Evolutionary conservation across 23 tunicate genomes (phyloP).

Genomic region (Oikopleura dioica): DNA sequence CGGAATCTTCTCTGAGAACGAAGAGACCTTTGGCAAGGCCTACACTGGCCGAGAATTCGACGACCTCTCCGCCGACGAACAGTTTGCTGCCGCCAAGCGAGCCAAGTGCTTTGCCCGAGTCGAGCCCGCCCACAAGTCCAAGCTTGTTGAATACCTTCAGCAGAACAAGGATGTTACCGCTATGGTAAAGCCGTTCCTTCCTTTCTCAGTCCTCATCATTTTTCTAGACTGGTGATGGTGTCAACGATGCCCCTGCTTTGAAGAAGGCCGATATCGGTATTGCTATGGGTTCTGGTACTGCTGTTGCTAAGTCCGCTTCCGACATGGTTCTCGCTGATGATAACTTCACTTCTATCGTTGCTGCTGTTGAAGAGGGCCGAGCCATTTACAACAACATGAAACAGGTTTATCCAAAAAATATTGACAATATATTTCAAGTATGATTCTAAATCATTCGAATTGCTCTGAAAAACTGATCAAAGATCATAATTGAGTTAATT

Average conservation of each 20-base stretch:
- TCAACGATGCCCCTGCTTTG: constrained; percentile 92
- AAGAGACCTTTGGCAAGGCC: constrained; percentile 33
- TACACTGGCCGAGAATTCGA: constrained; percentile 95
- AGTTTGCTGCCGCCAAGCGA: constrained; percentile 52
- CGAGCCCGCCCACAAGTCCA: constrained; percentile 97
- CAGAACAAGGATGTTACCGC: constrained; percentile 82
- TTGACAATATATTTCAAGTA: too few relatives aligned
- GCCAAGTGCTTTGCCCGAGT: constrained; percentile 88
- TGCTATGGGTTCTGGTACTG: constrained; percentile 99
- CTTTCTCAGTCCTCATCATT: neutral
- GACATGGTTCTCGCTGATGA: constrained; percentile 98
- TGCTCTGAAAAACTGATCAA: too few relatives aligned
- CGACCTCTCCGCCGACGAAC: constrained; percentile 34
- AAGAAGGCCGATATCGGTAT: constrained; percentile 96
- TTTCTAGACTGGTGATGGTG: constrained; percentile 72
- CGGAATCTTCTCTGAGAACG: constrained; percentile 73
- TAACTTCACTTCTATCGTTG: constrained; percentile 89
- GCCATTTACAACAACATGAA: constrained; percentile 99
- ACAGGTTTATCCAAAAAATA: too few relatives aligned
- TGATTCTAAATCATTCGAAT: too few relatives aligned
- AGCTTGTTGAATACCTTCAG: constrained; percentile 78
- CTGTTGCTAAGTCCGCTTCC: constrained; percentile 84
- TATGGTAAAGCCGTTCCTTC: constrained; percentile 18
- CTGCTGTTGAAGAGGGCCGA: constrained; percentile 96
- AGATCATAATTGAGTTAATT: too few relatives aligned